Base-by-base conservation (phyloP, 2,888 invertebrate species). In the Pimpla rufipes region DNA sequence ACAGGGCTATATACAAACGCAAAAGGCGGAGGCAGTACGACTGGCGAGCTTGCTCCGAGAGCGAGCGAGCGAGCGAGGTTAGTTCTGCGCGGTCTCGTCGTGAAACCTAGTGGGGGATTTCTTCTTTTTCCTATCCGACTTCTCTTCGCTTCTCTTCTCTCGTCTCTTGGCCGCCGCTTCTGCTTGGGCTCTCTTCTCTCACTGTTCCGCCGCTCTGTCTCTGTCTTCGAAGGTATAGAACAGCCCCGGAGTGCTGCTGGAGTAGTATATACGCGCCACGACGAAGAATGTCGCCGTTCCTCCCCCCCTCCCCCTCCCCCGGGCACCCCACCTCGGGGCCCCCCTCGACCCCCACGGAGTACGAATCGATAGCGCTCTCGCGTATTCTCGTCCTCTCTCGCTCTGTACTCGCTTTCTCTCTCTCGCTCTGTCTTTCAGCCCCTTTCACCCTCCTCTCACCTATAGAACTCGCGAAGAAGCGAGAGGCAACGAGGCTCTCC, bases 1-100 rank as follows among this genome's bases (percentile, higher is more conserved):
- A 81, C 71, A 68, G 67, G 68, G 16, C 57, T 84, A 80, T 77
- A 77, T 70, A 74, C 78, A 79, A 76, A 73, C 71, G 74, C 67
- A 84, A 84, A 84, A 84, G 81, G 84, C 84, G 84, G 84, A 84
- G 83, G 80, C 80, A 80, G 77, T 84, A 84, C 81, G 84, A 84
- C 84, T 85, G 85, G 80, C 55, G 84, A 71, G 55, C 82, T 74
- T 50, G 79, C 64, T 81, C 66, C 94, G 94, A 94, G 94, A 94
- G 94, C 94, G 83, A 81, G 81, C 81, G 84, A 86, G 74, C 79
- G 83, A 86, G 86, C 75, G 83, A 85, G 85, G 81, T 81, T 81
- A 84, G 86, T 87, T 84, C 87, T 85, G 85, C 87, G 87, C 81
- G 84, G 74, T 84, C 78, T 81, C 82, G 84, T 84, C 81, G 86